phyloP scores from a whole-genome alignment of 2,888 invertebrate species.

The Thelaira solivaga region DNA sequence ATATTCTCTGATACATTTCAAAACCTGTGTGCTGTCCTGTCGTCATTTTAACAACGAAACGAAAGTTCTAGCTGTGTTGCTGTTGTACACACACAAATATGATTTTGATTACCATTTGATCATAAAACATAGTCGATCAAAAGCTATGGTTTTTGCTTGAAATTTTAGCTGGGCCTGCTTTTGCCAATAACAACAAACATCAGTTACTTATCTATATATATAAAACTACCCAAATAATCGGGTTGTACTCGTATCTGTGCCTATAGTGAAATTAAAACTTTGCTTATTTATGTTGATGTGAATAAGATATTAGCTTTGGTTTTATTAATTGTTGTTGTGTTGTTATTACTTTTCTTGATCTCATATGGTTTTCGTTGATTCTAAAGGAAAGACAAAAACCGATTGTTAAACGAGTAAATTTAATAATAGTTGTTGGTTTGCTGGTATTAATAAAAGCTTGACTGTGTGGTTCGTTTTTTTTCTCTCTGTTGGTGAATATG shows the following conservation, averaged over 20 bases:
- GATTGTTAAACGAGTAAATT: constrained; percentile 32
- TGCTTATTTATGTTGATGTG: constrained; percentile 29
- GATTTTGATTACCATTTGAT: not conserved
- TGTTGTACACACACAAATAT: constrained; percentile 8
- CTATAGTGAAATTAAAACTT: constrained; percentile 3
- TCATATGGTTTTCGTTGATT: constrained; percentile 2
- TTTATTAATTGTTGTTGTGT: not conserved
- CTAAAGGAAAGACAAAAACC: constrained; percentile 1
- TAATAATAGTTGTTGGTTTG: not conserved
- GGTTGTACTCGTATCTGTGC: too few relatives aligned
- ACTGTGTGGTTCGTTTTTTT: not conserved
- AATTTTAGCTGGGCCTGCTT: not conserved
- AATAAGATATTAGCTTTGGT: constrained; percentile 47
- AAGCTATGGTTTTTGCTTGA: constrained; percentile 1
- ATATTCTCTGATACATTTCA: not conserved
- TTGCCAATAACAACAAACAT: not conserved
- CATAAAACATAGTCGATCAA: constrained; percentile 11
- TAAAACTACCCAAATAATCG: too few relatives aligned
- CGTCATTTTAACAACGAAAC: constrained; percentile 24
- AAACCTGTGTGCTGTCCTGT: constrained; percentile 50
- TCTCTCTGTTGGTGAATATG: too few relatives aligned
- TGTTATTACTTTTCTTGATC: not conserved
- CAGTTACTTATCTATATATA: not conserved
- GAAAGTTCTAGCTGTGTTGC: constrained; percentile 21
- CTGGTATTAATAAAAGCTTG: not conserved